Base-by-base conservation (phyloP, 2,113 vertebrate genomes). In the Cololabis saira region DNA sequence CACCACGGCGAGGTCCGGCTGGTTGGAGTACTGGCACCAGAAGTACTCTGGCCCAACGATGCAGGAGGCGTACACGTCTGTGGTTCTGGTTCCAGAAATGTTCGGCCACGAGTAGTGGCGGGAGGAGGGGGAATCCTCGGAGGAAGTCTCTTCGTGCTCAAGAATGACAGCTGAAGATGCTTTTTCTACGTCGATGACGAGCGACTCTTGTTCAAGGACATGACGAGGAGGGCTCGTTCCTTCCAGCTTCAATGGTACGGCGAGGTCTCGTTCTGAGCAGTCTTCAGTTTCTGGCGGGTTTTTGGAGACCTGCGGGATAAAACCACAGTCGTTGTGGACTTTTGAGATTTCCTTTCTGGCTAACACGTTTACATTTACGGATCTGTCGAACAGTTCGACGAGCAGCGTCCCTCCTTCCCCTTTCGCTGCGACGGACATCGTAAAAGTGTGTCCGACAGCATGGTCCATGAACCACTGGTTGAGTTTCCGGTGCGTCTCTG, bases 331-430 rank as follows among this genome's bases (percentile, higher is more conserved):
- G 16, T 66, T 63, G 43, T 54, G 13, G 17, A 0, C 50, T 15
- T 67, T 61, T 24, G 19, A 30, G 1, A 82, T 45, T 61, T 73
- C 88, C 67, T 93, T 88, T 71, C 92, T 94, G 66, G 97, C 72
- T 21, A 73, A 89, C 5, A 75, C 79, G 74, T 95, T 98, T 60
- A 98, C 81, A 77, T 94, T 93, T 49, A 79, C 41, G 22, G 82
- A 87, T 16, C 81, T 89, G 53, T 95, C 87, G 83, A 94, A 94
- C 0, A 99, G 80, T 69, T 96, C 94, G 50, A 98, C 82, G 51
- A 94, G 79, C 43, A 95, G 79, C 44, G 93, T 95, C 59, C 96
- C 95, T 52, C 90, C 87, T n/a, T 82, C 72, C 40, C 91, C 93
- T 83, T 93, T 95, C 22, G 90, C 92, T 24, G 94, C 89, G 1